Evolutionary conservation across 2,113 vertebrate genomes (phyloP), one percentile per base, ranked within the genome.

Genomic region (Eolophus roseicapilla): DNA sequence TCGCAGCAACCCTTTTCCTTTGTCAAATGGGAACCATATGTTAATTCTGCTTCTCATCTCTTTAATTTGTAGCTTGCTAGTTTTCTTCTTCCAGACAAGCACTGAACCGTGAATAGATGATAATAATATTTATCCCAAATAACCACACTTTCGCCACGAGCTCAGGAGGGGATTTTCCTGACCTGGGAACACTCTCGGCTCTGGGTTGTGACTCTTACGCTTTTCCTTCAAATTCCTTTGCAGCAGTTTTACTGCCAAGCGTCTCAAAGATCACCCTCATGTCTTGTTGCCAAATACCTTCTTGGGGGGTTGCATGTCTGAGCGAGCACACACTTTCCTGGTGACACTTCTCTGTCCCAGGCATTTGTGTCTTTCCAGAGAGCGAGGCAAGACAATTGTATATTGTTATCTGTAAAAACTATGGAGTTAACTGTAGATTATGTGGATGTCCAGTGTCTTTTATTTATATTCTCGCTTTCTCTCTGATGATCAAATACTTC

Each of bases 231-330:
- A 29, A 74, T 77, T 50, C 70, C 69, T 88, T 93, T 15, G 33
- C 82, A 71, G 39, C 37, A 6, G 13, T 65, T 90, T 85, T 41
- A 59, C 57, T 70, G 90, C 92, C 79, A 90, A 94, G 47, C 9
- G 64, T 89, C 84, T 91, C 94, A 70, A 86, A 95, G 82, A 92
- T 97, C 97, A 97, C 95, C 97, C 96, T 83, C 67, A 97, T 97
- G 97, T 98, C 98, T 98, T 75, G 98, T 98, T 99, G 99, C 99
- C 99, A 99, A 99, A 99, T 97, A 94, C 98, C 95, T 92, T 92
- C 71, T 69, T 1, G 10, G 39, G 35, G 41, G 9, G 21, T 28
- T 4, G 57, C 57, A 35, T 7, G 33, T 27, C 3, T 28, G 59
- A 53, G n/a, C 0, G 16, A 82, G 53, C 37, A n/a, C 13, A 10